phyloP scores from a whole-genome alignment of 2,113 vertebrate species.

The Ancistrus triradiatus region DNA sequence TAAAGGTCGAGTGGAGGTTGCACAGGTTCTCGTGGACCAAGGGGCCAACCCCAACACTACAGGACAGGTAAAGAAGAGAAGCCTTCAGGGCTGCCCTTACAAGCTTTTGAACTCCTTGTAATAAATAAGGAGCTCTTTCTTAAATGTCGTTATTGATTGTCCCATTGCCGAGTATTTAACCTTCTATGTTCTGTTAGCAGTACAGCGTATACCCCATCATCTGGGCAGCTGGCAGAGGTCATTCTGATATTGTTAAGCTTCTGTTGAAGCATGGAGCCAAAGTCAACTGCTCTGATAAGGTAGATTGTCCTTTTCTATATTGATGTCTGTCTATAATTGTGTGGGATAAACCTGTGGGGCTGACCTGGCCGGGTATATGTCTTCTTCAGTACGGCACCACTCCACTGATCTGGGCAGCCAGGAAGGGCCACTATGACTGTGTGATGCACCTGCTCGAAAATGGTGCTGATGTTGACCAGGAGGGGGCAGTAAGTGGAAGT shows the following conservation, averaged over 20 bases:
- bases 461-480: constrained; percentile 95
- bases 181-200: constrained; percentile 66
- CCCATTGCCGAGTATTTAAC: background rate
- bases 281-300: constrained; percentile 98
- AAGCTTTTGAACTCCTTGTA: no score
- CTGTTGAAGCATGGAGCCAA: constrained; percentile 85
- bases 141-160: no score
- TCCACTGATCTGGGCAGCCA: constrained; percentile 90
- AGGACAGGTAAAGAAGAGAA: constrained; percentile 79
- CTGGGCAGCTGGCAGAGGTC: constrained; percentile 93
- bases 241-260: constrained; percentile 83
- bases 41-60: constrained; percentile 92
- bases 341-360: background rate
- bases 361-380: background rate
- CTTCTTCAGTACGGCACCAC: constrained; percentile 87
- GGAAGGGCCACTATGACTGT: constrained; percentile 89
- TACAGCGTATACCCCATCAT: constrained; percentile 97
- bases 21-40: constrained; percentile 78
- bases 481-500: constrained; percentile 94
- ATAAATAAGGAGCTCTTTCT: no score
- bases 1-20: constrained; percentile 84
- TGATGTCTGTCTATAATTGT: background rate
- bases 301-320: constrained; percentile 48
- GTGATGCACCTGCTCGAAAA: constrained; percentile 90
- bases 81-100: no score